Conservation (phyloP, 2,797 vertebrate species). For the Lacerta viridis region DNA sequence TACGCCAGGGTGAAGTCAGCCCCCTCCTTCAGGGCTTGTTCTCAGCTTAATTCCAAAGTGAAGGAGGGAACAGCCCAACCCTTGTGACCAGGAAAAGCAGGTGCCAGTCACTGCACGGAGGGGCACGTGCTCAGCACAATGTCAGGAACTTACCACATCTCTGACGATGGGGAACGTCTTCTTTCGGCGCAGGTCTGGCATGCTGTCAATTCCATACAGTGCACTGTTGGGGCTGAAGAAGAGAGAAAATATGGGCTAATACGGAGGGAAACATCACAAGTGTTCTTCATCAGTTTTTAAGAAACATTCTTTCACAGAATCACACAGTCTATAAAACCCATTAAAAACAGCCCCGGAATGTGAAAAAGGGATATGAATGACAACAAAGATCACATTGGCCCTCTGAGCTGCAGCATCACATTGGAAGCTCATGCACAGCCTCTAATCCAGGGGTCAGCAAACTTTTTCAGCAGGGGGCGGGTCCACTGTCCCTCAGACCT, state of each 20-base stretch:
- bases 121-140: neutral
- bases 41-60: neutral
- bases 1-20: neutral
- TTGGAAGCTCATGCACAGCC: too few species aligned
- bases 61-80: neutral
- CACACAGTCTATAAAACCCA: too few species aligned
- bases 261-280: neutral
- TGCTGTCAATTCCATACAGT: constrained; percentile 98
- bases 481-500: too few species aligned
- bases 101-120: constrained; percentile 69
- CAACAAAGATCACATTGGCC: neutral
- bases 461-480: too few species aligned
- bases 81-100: constrained; percentile 43
- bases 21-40: neutral
- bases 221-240: constrained; percentile 87
- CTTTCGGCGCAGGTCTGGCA: constrained; percentile 97
- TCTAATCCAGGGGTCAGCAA: too few species aligned
- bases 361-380: neutral
- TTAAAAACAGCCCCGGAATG: neutral
- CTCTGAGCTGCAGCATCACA: neutral
- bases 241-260: constrained; percentile 12
- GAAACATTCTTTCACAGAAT: too few species aligned
- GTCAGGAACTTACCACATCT: constrained; percentile 92
- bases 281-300: neutral
- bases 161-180: constrained; percentile 96